These are phyloP conservation scores for Anorthoa munda DNA, from an alignment of 2,888 invertebrate species.

Conservation along the genomic window DNA sequence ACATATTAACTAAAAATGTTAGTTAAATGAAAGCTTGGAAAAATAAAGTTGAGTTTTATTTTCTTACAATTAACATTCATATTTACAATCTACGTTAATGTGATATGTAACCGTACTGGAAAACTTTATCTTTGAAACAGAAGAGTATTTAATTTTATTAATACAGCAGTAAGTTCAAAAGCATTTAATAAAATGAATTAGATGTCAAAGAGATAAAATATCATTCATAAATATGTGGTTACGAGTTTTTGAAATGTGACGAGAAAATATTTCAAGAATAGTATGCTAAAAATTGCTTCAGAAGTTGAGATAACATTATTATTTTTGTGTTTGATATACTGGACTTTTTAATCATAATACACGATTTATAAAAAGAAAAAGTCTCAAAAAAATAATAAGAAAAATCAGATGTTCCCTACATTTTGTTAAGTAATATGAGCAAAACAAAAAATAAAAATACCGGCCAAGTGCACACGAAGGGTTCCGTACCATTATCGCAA, in stretches of 20 bases:
- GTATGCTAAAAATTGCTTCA: neutral
- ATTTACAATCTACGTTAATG: neutral
- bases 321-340: neutral
- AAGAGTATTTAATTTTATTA: neutral
- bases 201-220: neutral
- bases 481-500: no score
- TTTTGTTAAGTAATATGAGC: no score
- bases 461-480: no score
- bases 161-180: neutral
- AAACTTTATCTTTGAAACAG: slow-evolving; percentile 11
- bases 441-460: no score
- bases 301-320: no score
- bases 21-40: no score
- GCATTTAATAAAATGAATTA: neutral
- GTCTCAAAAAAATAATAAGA: no score
- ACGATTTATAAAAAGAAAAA: no score
- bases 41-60: neutral
- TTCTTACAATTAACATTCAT: no score
- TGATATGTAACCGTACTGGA: neutral
- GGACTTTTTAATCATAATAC: neutral
- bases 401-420: no score
- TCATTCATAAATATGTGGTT: neutral
- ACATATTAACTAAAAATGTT: no score
- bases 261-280: neutral
- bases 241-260: neutral